Conservation (phyloP, 2,113 vertebrate genomes). For the Saccopteryx leptura region DNA sequence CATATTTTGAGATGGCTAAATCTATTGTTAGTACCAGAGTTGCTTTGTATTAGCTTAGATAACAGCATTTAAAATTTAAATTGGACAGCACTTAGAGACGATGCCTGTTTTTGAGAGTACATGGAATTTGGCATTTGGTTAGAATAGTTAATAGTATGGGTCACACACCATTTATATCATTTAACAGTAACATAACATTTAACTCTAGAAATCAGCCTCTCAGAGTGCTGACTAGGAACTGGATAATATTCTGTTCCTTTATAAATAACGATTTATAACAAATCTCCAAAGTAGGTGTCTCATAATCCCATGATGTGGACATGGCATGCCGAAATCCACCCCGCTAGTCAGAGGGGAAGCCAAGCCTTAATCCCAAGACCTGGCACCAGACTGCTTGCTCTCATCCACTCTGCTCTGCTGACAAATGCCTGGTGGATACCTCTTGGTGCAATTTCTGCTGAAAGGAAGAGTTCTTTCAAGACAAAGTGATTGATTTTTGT, state of each 20-base stretch:
- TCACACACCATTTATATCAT: not conserved
- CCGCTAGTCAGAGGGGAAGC: not conserved
- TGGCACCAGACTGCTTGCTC: not conserved
- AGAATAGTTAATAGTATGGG: not conserved
- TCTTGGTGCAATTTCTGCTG: not conserved
- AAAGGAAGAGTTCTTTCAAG: not conserved
- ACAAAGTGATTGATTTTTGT: not conserved
- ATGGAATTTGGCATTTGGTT: not conserved
- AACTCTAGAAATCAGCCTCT: not conserved
- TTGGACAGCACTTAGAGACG: not conserved
- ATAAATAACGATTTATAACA: not conserved
- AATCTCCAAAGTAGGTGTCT: not conserved
- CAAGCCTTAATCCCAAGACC: not conserved
- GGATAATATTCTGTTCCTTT: not conserved
- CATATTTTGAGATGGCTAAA: conserved; percentile 39
- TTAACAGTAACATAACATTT: conserved; percentile 26
- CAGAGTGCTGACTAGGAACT: not conserved
- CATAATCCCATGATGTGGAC: not conserved
- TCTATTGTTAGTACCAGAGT: conserved; percentile 20
- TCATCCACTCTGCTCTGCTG: not conserved
- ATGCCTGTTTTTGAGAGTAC: not conserved
- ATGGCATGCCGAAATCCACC: not conserved
- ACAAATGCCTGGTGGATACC: not conserved
- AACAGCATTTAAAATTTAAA: not conserved
- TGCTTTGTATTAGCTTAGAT: conserved; percentile 36